phyloP scores from a whole-genome alignment of 2,888 invertebrate genomes.

The Melitaea athalia region DNA sequence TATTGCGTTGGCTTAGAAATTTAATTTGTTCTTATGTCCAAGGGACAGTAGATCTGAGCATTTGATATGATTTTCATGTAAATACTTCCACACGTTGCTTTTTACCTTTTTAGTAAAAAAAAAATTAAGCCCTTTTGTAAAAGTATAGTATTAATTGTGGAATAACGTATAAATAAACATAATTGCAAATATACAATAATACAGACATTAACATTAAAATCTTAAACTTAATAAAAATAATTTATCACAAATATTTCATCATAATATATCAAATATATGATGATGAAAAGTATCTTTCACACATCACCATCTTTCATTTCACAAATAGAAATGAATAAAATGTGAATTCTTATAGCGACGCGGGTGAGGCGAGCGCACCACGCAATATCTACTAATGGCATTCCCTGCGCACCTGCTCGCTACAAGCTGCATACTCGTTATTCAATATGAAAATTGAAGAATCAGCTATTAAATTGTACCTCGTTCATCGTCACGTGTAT shows the following conservation, averaged over 20 bases:
- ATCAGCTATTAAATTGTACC: constrained; percentile 19
- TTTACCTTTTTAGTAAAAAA: no score
- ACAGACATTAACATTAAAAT: no score
- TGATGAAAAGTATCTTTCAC: constrained; percentile 1
- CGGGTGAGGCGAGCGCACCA: constrained; percentile 15
- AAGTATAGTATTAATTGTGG: no score
- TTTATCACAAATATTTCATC: background rate
- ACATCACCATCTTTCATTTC: constrained; percentile 20
- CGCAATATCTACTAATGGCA: constrained; percentile 28
- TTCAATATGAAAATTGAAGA: constrained; percentile 20
- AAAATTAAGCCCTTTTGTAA: no score
- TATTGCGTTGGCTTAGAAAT: no score
- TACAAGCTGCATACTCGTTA: constrained; percentile 15
- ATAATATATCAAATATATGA: background rate
- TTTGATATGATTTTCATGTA: no score
- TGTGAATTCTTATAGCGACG: constrained; percentile 20
- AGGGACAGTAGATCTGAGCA: no score
- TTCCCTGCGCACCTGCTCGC: constrained; percentile 25
- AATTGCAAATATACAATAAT: no score
- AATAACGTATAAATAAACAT: no score
- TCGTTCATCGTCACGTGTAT: background rate
- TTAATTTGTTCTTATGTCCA: no score
- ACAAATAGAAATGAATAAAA: constrained; percentile 25
- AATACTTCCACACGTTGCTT: no score
- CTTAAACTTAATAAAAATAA: no score